phyloP scores from a whole-genome alignment of 2,113 vertebrate genomes.

The Athene cunicularia region DNA sequence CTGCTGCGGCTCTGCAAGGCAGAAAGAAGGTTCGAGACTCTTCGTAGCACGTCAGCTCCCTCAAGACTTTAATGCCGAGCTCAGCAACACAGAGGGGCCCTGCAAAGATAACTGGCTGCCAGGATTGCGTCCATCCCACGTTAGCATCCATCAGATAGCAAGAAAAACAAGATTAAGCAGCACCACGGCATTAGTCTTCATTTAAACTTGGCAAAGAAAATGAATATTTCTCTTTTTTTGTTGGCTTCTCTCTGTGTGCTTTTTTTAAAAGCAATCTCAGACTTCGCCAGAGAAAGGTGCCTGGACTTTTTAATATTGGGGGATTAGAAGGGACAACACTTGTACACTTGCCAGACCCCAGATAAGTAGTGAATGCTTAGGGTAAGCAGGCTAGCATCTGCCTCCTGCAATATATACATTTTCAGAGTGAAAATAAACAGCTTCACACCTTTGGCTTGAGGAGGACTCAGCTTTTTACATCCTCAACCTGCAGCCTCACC shows the following conservation, averaged over 20 bases:
- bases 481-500: background rate
- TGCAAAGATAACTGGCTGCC: constrained; percentile 9
- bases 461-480: background rate
- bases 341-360: constrained; percentile 60
- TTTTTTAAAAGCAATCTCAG: constrained; percentile 2
- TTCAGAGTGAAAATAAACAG: constrained; percentile 75
- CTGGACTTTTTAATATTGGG: constrained; percentile 67
- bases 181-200: constrained; percentile 18
- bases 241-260: constrained; percentile 31
- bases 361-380: constrained; percentile 65
- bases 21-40: background rate
- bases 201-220: constrained; percentile 56
- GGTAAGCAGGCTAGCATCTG: constrained; percentile 64
- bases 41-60: background rate
- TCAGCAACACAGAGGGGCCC: background rate
- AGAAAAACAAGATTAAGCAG: constrained; percentile 62
- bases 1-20: background rate
- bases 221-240: background rate
- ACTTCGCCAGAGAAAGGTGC: constrained; percentile 50
- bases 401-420: constrained; percentile 68
- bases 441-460: constrained; percentile 72
- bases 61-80: background rate
- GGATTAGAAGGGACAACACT: constrained; percentile 70
- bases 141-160: constrained; percentile 22
- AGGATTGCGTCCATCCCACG: constrained; percentile 12